Evolutionary conservation across 30 jellyfish, hydroid and myxozoan species (phyloP), one percentile per base, ranked within the genome.

Genomic region (Rhopilema esculentum): DNA sequence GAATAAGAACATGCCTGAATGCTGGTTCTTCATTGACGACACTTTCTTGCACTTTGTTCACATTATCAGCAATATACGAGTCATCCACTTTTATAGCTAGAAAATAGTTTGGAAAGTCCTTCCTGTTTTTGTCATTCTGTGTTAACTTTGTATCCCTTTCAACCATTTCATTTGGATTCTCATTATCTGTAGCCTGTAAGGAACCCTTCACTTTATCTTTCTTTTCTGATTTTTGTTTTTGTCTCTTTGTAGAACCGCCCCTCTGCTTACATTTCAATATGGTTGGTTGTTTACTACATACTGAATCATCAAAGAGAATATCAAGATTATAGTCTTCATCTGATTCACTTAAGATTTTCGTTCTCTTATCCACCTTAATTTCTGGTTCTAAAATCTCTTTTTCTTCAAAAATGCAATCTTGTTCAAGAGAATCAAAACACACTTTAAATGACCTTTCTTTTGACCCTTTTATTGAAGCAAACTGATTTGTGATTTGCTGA

Each of bases 41-140:
- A n/a, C 84, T 24, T 25, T 82, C 87, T 53, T 89, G 93, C 65
- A 79, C 64, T 27, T 74, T 48, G 22, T 80, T 64, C 17, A 79
- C 96, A 16, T 72, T 84, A 12, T 80, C 91, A 26, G 28, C 74
- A 12, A 89, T 81, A 19, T 18, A 25, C 20, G 80, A 23, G 50
- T 82, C 72, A 73, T 89, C 90, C 25, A 89, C 82, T 81, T 80
- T 79, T 26, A 89, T 32, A 49, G 97, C 97, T 21, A 89, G 91
- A 49, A 89, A 89, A 72, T 89, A 89, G 69, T 89, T 89, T 76
- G 92, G 93, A 7, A 66, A 51, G 12, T 21, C n/a, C n/a, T n/a
- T 22, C 71, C 26, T 32, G 8, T 49, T 71, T 6, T 18, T 69
- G 61, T 28, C 7, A 6, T 20, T 29, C 20, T 17, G 33, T 12